Conservation (phyloP, 2,888 invertebrate species). For the Epirrhoe tristata region DNA sequence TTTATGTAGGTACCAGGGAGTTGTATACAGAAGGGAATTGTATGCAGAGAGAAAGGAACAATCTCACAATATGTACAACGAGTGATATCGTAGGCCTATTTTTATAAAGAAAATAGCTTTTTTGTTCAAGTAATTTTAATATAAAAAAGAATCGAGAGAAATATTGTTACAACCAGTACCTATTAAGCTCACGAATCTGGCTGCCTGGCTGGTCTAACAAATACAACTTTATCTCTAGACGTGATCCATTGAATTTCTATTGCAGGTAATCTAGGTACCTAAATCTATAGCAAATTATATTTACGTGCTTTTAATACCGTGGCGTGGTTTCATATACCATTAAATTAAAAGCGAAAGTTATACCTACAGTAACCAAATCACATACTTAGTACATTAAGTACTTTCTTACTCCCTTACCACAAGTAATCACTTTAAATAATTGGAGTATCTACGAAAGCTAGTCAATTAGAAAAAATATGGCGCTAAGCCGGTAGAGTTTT, state of each 20-base stretch:
- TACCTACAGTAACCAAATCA: conserved; percentile 15
- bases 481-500: no score
- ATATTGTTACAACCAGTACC: background rate
- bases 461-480: no score
- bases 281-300: background rate
- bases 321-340: conserved; percentile 4
- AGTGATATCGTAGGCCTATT: no score
- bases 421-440: background rate
- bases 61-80: no score
- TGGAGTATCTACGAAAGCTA: background rate
- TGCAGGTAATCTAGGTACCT: background rate
- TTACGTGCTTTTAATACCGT: background rate
- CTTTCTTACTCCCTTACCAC: conserved; percentile 8
- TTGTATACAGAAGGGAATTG: no score
- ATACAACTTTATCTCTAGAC: conserved; percentile 2
- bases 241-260: background rate
- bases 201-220: conserved; percentile 4
- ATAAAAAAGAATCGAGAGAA: background rate
- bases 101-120: no score
- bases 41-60: no score
- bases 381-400: background rate
- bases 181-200: conserved; percentile 19
- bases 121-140: no score
- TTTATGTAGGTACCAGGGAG: no score
- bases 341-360: conserved; percentile 17